These are phyloP conservation scores for Calephelis nemesis DNA, from an alignment of 1,140 invertebrate genomes.

Conservation along the genomic window DNA sequence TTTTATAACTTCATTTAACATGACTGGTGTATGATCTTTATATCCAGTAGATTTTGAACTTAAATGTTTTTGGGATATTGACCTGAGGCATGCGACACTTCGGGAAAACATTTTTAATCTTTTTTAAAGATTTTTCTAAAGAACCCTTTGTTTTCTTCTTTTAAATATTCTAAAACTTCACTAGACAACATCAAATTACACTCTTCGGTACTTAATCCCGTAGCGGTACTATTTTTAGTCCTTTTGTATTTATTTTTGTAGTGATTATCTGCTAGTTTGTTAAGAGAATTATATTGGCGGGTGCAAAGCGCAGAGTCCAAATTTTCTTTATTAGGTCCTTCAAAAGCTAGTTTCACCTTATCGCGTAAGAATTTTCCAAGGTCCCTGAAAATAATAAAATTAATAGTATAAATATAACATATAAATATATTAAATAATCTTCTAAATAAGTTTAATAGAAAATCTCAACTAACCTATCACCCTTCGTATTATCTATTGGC, in stretches of 20 bases:
- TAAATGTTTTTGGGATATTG: conserved; percentile 31
- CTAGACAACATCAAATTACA: conserved; percentile 85
- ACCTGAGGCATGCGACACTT: conserved; percentile 28
- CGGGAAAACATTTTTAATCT: conserved; percentile 55
- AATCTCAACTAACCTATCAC: conserved; percentile 81
- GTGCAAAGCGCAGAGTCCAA: conserved; percentile 82
- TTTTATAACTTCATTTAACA: conserved; percentile 84
- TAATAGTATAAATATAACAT: too few relatives aligned
- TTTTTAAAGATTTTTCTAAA: conserved; percentile 75
- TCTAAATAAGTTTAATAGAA: conserved; percentile 11
- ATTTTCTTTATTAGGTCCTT: conserved; percentile 78
- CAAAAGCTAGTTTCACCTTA: conserved; percentile 83
- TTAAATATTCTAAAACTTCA: conserved; percentile 83
- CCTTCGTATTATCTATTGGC: conserved; percentile 87
- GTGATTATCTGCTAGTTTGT: conserved; percentile 84
- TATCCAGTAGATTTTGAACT: conserved; percentile 43
- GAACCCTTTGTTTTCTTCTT: conserved; percentile 80
- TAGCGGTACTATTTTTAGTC: conserved; percentile 81
- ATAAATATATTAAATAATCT: too few relatives aligned
- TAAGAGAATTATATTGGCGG: conserved; percentile 83
- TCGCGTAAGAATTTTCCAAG: conserved; percentile 87
- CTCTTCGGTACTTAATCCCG: conserved; percentile 84
- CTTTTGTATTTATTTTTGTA: conserved; percentile 84
- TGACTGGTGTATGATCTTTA: conserved; percentile 84
- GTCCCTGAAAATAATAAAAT: conserved; percentile 81